These are phyloP conservation scores for Syrmaticus mikado DNA, from an alignment of 2,113 vertebrate species.

Conservation along the genomic window DNA sequence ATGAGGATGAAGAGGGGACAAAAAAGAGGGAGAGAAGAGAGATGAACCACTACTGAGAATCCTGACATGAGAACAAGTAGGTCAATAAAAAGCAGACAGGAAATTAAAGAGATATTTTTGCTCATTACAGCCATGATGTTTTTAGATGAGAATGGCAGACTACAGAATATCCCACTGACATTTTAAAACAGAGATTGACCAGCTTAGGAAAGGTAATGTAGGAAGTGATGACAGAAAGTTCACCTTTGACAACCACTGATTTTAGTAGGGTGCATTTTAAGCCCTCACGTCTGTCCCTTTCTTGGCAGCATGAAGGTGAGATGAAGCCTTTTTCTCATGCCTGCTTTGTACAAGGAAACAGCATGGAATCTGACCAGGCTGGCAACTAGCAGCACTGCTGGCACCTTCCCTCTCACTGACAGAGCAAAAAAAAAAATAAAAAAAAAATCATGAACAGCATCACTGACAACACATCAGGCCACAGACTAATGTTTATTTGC, in stretches of 20 bases:
- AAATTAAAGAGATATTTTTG: not conserved
- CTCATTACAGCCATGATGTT: not conserved
- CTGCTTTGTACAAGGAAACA: not conserved
- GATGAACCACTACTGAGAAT: not conserved
- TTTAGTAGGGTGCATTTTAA: not conserved
- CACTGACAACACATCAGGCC: slow-evolving; percentile 34
- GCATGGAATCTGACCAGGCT: not conserved
- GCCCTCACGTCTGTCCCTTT: not conserved
- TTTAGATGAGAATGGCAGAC: not conserved
- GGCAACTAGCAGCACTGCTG: not conserved
- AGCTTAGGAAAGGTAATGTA: not conserved
- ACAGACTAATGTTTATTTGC: slow-evolving; percentile 53
- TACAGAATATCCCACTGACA: not conserved
- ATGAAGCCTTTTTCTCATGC: not conserved
- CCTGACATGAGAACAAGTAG: not conserved
- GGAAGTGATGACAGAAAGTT: not conserved
- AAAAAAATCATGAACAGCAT: not conserved
- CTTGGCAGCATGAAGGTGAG: not conserved
- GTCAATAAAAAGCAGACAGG: not conserved
- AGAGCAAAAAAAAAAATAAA: not conserved
- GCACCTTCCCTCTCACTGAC: not conserved
- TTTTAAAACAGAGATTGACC: not conserved
- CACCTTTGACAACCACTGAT: not conserved
- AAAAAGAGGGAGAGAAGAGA: fast-evolving
- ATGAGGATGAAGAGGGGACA: not conserved